Evolutionary conservation across 2,888 invertebrate genomes (phyloP), one percentile per base, ranked within the genome.

Genomic region (Parapristionchus giblindavisi): DNA sequence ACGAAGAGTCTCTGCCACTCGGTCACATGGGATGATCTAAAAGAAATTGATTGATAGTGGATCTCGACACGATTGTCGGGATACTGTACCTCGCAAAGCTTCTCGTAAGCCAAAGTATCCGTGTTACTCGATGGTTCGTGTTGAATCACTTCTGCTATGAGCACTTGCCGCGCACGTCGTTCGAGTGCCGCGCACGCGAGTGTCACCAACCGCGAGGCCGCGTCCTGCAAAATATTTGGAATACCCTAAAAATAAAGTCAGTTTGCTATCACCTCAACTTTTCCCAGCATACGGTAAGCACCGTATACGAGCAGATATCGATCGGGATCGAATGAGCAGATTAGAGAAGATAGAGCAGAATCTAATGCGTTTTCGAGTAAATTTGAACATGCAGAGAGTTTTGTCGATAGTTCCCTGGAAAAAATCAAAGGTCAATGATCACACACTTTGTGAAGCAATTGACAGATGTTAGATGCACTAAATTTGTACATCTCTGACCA

Each of bases 231-330:
- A 29, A 5, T 17, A 14, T 38, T n/a, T 60, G 40, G 2, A 2
- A 34, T 24, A 38, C 14, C n/a, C 6, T 40, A 58, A 36, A 8
- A 54, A 38, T 56, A n/a, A 38, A 27, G 24, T 61, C 60, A 43
- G 11, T 54, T 34, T 76, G 6, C 36, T 21, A 27, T 38, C 78
- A 90, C 90, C 88, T 89, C 89, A 0, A 94, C 94, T 89, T 97
- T 97, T 0, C 95, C 95, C 3, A 98, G 89, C 32, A 96, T 90
- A 52, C 92, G 92, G 87, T 96, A 98, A 0, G 97, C 97, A 81
- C 92, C 92, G 86, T 94, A 93, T 0, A 97, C 90, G 83, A 94
- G 93, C 14, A 92, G 91, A 88, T 96, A 98, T 6, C 92, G 92
- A 17, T 91, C 91, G 32, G 91, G 91, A 85, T 96, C 93, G 88